phyloP scores from a whole-genome alignment of 92 coral and sea anemone species.

The Porites cylindrica region DNA sequence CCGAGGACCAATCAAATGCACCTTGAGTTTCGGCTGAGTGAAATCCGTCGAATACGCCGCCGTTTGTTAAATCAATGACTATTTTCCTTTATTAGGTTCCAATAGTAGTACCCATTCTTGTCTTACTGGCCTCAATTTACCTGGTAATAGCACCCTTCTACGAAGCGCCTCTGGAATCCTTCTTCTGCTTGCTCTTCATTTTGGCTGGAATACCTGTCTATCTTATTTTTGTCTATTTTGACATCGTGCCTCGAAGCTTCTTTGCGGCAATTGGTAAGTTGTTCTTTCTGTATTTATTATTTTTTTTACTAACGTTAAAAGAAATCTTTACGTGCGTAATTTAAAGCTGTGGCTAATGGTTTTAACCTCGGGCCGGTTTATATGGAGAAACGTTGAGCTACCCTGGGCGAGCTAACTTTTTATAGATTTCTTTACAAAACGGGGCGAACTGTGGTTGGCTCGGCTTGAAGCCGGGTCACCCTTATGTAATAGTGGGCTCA shows the following conservation, averaged over 20 bases:
- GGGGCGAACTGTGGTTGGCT: no score
- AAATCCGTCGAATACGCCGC: no score
- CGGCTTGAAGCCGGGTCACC: no score
- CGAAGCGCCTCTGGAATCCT: slow-evolving; percentile 88
- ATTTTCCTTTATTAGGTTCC: slow-evolving; percentile 69
- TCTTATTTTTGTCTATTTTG: slow-evolving; percentile 79
- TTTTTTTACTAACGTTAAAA: background rate
- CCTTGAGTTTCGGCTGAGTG: background rate
- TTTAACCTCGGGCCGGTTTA: no score
- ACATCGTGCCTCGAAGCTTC: slow-evolving; percentile 78
- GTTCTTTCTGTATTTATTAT: background rate
- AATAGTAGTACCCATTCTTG: slow-evolving; percentile 74
- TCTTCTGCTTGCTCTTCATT: slow-evolving; percentile 91
- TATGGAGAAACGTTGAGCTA: no score
- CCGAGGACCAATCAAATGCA: background rate
- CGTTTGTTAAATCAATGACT: no score
- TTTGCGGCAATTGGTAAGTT: slow-evolving; percentile 74
- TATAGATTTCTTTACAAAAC: no score
- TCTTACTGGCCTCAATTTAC: slow-evolving; percentile 85
- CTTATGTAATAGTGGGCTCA: no score
- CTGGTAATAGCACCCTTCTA: slow-evolving; percentile 91
- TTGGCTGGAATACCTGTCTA: slow-evolving; percentile 91
- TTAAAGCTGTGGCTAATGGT: no score
- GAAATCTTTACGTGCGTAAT: no score
- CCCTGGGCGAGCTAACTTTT: no score